Conservation (phyloP, 1,140 invertebrate genomes). For the Pseudomyrmex sp. region DNA sequence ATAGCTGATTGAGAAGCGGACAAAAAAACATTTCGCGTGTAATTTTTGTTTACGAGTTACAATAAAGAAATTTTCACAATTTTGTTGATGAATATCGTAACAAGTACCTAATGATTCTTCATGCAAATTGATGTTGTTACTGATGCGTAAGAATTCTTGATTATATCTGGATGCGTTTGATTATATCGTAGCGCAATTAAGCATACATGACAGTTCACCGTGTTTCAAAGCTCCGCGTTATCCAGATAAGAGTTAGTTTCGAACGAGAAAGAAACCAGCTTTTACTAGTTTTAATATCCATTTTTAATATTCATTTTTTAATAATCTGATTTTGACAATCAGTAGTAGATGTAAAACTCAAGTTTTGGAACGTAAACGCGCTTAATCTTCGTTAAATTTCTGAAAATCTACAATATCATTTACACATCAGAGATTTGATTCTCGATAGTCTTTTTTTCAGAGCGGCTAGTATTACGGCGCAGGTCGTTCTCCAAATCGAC, state of each 20-base stretch:
- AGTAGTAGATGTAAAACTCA: neutral
- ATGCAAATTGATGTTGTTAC: neutral
- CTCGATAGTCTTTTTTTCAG: neutral
- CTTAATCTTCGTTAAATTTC: neutral
- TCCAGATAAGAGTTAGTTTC: neutral
- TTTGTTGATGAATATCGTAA: neutral
- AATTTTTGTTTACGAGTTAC: neutral
- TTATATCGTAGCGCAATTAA: neutral
- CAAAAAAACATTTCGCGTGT: neutral
- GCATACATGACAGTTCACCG: neutral
- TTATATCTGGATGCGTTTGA: neutral
- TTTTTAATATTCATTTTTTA: neutral
- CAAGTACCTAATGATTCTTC: neutral
- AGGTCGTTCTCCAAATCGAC: slow-evolving; percentile 22
- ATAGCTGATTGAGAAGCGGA: neutral
- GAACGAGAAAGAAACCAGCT: neutral
- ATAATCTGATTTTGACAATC: neutral
- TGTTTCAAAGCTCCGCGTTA: neutral
- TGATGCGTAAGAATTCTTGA: neutral
- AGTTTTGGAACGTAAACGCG: neutral
- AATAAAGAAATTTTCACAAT: neutral
- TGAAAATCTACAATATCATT: neutral
- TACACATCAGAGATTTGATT: neutral
- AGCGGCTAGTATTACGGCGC: slow-evolving; percentile 2
- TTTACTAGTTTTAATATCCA: neutral